Conservation (phyloP, 2,888 invertebrate species). For the Phaedon cochleariae region DNA sequence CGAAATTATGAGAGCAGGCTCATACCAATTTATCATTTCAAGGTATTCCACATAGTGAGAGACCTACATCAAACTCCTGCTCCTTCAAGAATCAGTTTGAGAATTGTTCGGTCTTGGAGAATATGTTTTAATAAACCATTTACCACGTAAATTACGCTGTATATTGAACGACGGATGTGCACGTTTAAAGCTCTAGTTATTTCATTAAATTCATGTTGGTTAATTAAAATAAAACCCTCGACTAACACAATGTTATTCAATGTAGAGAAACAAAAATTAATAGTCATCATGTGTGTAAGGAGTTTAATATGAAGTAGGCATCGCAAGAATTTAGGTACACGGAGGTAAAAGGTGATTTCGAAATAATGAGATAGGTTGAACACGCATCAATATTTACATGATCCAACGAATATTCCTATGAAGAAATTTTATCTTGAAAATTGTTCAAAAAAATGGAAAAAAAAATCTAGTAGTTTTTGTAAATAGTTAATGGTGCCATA, state of each 20-base stretch:
- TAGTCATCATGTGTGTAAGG: too few relatives aligned
- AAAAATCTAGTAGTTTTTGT: too few relatives aligned
- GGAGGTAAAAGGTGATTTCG: too few relatives aligned
- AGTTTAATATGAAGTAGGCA: too few relatives aligned
- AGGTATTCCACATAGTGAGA: background rate
- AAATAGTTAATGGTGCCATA: too few relatives aligned
- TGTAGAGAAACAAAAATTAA: background rate
- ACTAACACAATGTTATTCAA: conserved; percentile 24
- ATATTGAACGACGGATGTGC: conserved; percentile 54
- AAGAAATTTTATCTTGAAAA: too few relatives aligned
- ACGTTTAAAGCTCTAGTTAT: conserved; percentile 60
- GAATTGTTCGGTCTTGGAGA: conserved; percentile 9
- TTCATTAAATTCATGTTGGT: conserved; percentile 59
- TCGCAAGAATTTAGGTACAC: too few relatives aligned
- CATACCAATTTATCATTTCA: background rate
- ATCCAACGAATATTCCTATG: too few relatives aligned
- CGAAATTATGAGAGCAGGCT: background rate
- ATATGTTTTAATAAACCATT: conserved; percentile 31
- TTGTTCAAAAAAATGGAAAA: too few relatives aligned
- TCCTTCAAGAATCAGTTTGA: background rate
- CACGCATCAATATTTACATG: too few relatives aligned
- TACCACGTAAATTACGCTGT: conserved; percentile 33
- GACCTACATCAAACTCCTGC: background rate
- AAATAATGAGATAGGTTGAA: too few relatives aligned
- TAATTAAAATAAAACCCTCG: conserved; percentile 54